These are phyloP conservation scores for Fopius arisanus DNA, from an alignment of 1,140 invertebrate genomes.

Conservation along the genomic window DNA sequence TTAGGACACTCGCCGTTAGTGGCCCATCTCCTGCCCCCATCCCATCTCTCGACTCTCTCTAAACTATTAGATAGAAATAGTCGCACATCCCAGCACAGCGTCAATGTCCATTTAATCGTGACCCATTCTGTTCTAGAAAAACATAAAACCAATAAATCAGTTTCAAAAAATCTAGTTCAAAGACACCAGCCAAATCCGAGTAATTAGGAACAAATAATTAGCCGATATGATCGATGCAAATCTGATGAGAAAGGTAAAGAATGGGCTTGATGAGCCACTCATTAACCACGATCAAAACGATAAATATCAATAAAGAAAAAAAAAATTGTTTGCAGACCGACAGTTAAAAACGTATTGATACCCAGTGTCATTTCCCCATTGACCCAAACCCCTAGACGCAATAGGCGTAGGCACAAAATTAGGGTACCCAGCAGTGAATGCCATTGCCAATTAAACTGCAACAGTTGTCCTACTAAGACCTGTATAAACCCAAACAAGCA, in stretches of 20 bases:
- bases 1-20: not conserved
- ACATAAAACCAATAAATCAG: slow-evolving; percentile 6
- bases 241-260: slow-evolving; percentile 26
- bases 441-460: slow-evolving; percentile 50
- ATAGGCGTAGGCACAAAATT: slow-evolving; percentile 65
- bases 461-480: slow-evolving; percentile 42
- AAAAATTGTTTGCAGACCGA: slow-evolving; percentile 65
- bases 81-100: slow-evolving; percentile 54
- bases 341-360: slow-evolving; percentile 66
- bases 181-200: not conserved
- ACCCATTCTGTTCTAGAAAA: slow-evolving; percentile 57
- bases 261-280: slow-evolving; percentile 34
- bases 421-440: slow-evolving; percentile 64
- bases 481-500: slow-evolving; percentile 51
- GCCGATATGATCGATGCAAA: slow-evolving; percentile 5
- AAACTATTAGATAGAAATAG: slow-evolving; percentile 30
- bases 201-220: slow-evolving; percentile 12
- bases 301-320: slow-evolving; percentile 51
- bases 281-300: slow-evolving; percentile 20
- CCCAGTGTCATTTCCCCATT: slow-evolving; percentile 64
- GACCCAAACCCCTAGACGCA: slow-evolving; percentile 61
- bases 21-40: not conserved
- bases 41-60: not conserved
- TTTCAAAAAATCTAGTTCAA: not conserved
- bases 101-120: slow-evolving; percentile 64